Percentiles rank a stretch among this genome's conserved stretches.
Conservation (phyloP, 2,113 vertebrate species). For the Thinocorus orbignyianus region DNA sequence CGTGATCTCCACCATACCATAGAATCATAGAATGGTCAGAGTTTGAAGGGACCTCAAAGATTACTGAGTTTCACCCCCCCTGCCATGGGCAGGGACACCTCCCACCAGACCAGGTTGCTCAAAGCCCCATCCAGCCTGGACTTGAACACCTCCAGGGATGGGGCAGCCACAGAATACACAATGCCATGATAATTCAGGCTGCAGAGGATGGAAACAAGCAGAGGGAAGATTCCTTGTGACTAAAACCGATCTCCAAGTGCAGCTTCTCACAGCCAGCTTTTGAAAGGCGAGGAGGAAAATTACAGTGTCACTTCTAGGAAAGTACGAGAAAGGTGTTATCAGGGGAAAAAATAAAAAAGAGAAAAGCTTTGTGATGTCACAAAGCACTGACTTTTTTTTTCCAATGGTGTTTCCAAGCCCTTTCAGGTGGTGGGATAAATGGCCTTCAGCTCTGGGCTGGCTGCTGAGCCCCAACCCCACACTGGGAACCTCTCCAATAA, state of each 20-base stretch:
- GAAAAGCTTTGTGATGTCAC: neutral
- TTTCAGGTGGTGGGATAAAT: neutral
- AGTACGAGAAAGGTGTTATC: neutral
- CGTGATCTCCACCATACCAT: neutral
- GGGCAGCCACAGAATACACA: neutral
- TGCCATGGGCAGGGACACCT: no score
- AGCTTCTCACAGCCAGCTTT: neutral
- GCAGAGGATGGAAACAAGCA: neutral
- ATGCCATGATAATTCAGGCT: neutral
- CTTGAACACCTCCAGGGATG: no score
- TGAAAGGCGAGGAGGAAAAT: neutral
- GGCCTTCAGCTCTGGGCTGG: fast-evolving
- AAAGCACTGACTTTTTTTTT: neutral
- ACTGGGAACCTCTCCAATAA: neutral
- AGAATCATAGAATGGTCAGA: no score
- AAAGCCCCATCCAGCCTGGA: no score
- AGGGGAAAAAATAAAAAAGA: neutral
- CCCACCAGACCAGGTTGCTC: no score
- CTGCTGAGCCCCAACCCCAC: neutral
- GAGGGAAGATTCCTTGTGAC: neutral
- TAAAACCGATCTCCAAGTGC: neutral
- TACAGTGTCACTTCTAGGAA: neutral
- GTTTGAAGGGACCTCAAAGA: no score
- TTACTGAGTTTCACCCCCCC: no score
- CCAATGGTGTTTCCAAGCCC: neutral